Evolutionary conservation across 2,113 vertebrate genomes (phyloP), one percentile per base, ranked within the genome.

Genomic region (Dendropsophus ebraccatus): DNA sequence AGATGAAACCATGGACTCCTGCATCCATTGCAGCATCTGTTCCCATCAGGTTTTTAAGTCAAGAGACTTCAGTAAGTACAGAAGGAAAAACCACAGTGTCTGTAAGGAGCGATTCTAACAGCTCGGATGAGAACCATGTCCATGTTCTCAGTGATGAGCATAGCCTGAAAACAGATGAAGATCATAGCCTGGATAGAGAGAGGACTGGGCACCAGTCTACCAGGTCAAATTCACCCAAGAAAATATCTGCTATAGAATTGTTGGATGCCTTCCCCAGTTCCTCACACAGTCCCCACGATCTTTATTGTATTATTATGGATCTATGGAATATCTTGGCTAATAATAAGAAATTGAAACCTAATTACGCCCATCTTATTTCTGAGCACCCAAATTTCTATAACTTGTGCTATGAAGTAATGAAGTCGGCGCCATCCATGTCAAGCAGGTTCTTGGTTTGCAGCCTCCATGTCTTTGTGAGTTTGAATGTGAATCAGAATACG

Each of bases 401-500:
- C 32, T 90, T 99, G 1, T 95, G 97, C 86, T 92, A 95, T 47
- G 87, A 74, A 0, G 83, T 92, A 82, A 90, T 96, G 90, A 88
- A 45, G 1, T 62, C 88, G 0, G 87, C 94, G 1, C 88, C 52
- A 0, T 58, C 79, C 70, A 91, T 97, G 94, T 37, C 0, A 0
- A 87, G 17, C 1, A 16, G 90, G 0, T 89, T 94, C 50, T 23
- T 97, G 45, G 88, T 92, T 6, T 96, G 95, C 81, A 91, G 91
- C 54, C 92, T 99, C 37, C 86, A 95, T n/a, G 92, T 95, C 0
- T 10, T 94, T 6, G 85, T 97, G 85, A 96, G 84, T 37, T 91
- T 99, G 0, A 94, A 96, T 0, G 87, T 99, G 54, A 90, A 95
- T 2, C 96, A 97, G 87, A 90, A 90, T 21, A 96, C 96, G 4